Evolutionary conservation across 2,797 vertebrate species (phyloP), one percentile per base, ranked within the genome.

Genomic region (Margarornis squamiger): DNA sequence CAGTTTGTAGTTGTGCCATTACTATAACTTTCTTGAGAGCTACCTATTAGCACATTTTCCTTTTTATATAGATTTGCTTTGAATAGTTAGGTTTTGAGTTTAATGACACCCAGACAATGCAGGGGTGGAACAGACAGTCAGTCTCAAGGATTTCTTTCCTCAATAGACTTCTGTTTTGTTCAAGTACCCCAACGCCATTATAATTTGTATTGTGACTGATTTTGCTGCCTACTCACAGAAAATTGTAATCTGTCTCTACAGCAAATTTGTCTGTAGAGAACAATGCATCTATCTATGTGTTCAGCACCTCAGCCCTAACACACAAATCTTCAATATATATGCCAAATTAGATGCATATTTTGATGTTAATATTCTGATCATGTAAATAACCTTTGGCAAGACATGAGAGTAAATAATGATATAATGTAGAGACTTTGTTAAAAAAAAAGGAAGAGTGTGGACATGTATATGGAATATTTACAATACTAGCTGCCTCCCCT

Each of bases 101-200:
- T 58, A 76, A n/a, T 15, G 62, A n/a, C 2, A 7, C 20, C 39
- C 49, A 74, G 70, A 55, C 34, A 65, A 26, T 13, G 4, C 0
- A 0, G 41, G 39, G 26, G 52, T 1, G 0, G 1, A 58, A n/a
- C 14, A 61, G 72, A 32, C 7, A 67, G 36, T 45, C n/a, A n/a
- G 7, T 6, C 26, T 59, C 0, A 0, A 62, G 43, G 43, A 70
- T 66, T 81, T 76, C 67, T 34, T 84, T 93, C n/a, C 66, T 62
- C 55, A 43, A 14, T 11, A 77, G 36, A 36, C 6, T 74, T 78
- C 0, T 6, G 2, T 43, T 78, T 61, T 73, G 26, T 76, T 76
- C 51, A 82, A 86, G 62, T 24, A 14, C 5, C 5, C 6, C 8
- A 70, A 29, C 41, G 20, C 9, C 45, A 30, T 90, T 55, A 49